These are phyloP conservation scores for Noctilio leporinus DNA, from an alignment of 2,113 vertebrate species.

Conservation along the genomic window DNA sequence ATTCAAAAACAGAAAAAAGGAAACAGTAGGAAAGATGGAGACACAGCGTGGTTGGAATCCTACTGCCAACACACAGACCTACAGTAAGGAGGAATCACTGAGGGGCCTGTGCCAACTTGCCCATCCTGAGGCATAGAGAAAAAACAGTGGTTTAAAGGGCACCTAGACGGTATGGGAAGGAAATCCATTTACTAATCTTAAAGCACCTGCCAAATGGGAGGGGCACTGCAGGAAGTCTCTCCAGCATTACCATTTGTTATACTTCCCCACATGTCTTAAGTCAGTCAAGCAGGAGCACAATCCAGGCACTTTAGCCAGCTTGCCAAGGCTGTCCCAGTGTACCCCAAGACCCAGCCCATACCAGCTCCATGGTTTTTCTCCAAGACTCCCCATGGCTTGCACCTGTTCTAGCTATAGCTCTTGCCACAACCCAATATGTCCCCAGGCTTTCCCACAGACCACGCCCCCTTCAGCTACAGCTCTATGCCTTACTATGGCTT, in stretches of 20 bases:
- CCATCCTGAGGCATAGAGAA: no score
- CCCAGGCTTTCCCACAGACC: background rate
- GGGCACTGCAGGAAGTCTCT: background rate
- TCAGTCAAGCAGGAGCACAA: background rate
- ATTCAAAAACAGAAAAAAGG: no score
- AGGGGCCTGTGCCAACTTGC: background rate
- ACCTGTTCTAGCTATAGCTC: background rate
- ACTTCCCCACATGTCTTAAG: background rate
- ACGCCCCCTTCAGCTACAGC: background rate
- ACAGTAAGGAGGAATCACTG: background rate
- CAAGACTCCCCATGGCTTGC: background rate
- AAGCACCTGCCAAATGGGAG: background rate
- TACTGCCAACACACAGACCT: background rate
- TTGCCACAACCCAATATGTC: no score
- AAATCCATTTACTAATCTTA: background rate
- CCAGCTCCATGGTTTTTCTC: no score
- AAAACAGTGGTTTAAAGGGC: background rate
- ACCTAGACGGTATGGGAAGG: background rate
- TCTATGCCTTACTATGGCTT: background rate
- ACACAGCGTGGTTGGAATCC: background rate
- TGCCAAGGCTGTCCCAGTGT: background rate
- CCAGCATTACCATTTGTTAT: background rate
- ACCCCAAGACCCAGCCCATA: background rate
- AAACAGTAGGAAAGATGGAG: background rate
- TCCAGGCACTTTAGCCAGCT: background rate